Conservation (phyloP, 2,888 invertebrate species). For the Orthosia incerta region DNA sequence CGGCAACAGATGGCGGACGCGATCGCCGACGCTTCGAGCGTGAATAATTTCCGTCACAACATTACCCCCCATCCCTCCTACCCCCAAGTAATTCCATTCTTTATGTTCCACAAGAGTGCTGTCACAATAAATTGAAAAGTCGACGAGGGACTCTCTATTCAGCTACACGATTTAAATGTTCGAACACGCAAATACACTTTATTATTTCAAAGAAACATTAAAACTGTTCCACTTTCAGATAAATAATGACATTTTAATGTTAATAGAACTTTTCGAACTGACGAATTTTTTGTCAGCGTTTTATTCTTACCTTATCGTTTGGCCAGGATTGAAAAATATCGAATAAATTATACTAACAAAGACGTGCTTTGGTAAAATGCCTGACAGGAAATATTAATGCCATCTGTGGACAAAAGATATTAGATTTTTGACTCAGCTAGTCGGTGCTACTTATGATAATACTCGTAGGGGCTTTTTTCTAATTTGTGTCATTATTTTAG, state of each 20-base stretch:
- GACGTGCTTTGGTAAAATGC: conserved; percentile 29
- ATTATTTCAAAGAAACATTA: conserved; percentile 54
- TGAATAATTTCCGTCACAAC: conserved; percentile 83
- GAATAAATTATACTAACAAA: conserved; percentile 48
- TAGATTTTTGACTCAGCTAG: conserved; percentile 41
- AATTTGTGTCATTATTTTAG: not conserved
- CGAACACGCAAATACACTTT: conserved; percentile 72
- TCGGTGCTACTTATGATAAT: conserved; percentile 24
- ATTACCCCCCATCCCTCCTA: conserved; percentile 68
- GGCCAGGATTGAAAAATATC: conserved; percentile 45
- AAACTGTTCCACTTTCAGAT: conserved; percentile 34
- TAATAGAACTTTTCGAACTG: conserved; percentile 33
- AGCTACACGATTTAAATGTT: conserved; percentile 63
- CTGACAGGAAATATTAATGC: conserved; percentile 39
- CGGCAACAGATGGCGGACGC: conserved; percentile 79
- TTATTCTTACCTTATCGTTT: conserved; percentile 23
- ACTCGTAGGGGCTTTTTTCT: not conserved
- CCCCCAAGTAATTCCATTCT: conserved; percentile 74
- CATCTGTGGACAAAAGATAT: conserved; percentile 45
- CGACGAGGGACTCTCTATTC: conserved; percentile 59
- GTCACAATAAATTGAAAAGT: conserved; percentile 78
- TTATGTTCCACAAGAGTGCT: conserved; percentile 72
- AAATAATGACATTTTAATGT: conserved; percentile 30
- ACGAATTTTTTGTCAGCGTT: conserved; percentile 25
- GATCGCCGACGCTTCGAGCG: conserved; percentile 74